Evolutionary conservation across 2,888 invertebrate species (phyloP), one percentile per base, ranked within the genome.

Genomic region (Melieria crassipennis): DNA sequence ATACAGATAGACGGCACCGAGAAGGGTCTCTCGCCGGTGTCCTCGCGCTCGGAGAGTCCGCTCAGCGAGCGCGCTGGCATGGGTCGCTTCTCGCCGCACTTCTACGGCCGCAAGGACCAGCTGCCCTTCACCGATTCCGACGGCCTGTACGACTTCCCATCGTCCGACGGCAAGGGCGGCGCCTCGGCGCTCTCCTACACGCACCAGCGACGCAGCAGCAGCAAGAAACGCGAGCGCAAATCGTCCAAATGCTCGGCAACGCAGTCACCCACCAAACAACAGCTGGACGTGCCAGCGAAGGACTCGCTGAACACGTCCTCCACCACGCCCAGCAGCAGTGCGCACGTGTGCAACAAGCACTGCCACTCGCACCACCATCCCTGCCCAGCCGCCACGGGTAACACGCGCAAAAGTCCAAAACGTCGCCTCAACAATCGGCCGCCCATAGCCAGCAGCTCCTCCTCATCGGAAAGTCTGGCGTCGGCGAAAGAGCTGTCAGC

Each of bases 101-200:
- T 92, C 85, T 92, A 92, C 83, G 91, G 92, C 48, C 89, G 90
- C 75, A 89, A 91, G 79, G 89, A 89, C 80, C 88, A 89, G 79
- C 84, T 92, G 72, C 92, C 92, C 13, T 92, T 92, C 80, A 93
- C 93, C 11, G 94, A 94, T 85, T 93, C 93, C 0, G 94, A 94
- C 83, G 93, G 93, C 4, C 86, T 93, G 42, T 93, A 93, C 83
- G 93, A 94, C 84, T 93, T 92, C 81, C 92, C 93, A 4, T 93
- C 93, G 83, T 92, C 93, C 6, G 93, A 93, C 83, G 90, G 90
- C 76, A 90, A 88, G 78, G 89, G 89, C 75, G 89, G 89, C 76
- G 45, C 77, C 6, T 77, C 78, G 7, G 75, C 77, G 9, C 86
- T 87, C 6, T 85, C 87, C 7, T 86, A 84, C 65, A 89, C 87